Conservation (phyloP, 2,113 vertebrate species). For the Pan troglodytes region DNA sequence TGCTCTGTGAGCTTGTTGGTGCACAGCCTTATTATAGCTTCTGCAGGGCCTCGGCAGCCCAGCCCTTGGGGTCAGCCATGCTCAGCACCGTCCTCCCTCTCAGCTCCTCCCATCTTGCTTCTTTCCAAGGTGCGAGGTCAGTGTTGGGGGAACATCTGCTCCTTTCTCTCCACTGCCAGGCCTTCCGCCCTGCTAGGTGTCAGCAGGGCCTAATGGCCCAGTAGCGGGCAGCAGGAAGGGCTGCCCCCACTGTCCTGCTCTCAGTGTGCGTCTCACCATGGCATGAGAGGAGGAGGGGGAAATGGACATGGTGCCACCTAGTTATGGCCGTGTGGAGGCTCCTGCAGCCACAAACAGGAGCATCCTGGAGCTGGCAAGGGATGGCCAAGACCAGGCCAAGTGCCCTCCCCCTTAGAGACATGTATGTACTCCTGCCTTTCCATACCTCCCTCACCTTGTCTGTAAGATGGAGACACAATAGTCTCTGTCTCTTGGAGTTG, state of each 20-base stretch:
- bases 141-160: background rate
- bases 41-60: background rate
- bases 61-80: rapidly evolving
- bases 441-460: background rate
- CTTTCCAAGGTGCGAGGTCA: background rate
- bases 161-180: background rate
- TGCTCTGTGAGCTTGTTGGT: background rate
- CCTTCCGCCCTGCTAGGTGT: background rate
- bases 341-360: background rate
- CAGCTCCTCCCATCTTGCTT: rapidly evolving
- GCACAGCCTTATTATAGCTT: too few relatives aligned
- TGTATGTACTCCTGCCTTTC: background rate
- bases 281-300: background rate
- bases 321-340: background rate
- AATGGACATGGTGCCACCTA: background rate
- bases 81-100: rapidly evolving
- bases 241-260: background rate
- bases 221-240: background rate
- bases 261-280: background rate
- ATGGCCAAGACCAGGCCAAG: background rate
- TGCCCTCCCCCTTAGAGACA: background rate
- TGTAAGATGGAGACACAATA: background rate
- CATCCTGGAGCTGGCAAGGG: background rate
- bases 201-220: background rate
- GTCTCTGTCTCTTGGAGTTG: rapidly evolving